Evolutionary conservation across 2,113 vertebrate genomes (phyloP), one percentile per base, ranked within the genome.

Genomic region (Coracopsis vasa): DNA sequence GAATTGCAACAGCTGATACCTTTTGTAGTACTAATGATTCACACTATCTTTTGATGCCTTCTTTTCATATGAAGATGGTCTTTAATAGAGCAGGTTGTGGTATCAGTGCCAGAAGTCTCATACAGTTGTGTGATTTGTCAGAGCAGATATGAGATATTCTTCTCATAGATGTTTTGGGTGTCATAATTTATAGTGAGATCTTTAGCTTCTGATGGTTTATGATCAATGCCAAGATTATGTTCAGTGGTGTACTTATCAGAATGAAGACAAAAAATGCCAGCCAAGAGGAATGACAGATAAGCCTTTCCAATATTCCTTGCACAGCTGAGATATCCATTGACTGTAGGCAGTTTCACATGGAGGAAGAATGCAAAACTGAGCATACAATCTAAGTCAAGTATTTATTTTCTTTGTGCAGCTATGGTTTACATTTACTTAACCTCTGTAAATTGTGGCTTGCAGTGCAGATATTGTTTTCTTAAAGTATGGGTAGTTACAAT

Each of bases 381-480:
- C 56, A 23, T 67, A 45, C 56, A 66, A 33, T 53, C 73, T 79
- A 75, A 80, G 44, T 87, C 64, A 65, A 86, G 92, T 95, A 91
- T 94, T 97, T 94, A 72, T 93, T 96, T 96, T 88, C 88, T 91
- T 96, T 83, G 69, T 91, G 73, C 90, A 94, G 65, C 53, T 72
- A 7, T 92, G 65, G 71, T 92, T 96, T 97, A 89, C 80, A 81
- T 96, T 95, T 94, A 87, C 83, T 94, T 94, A 94, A 92, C 94
- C 92, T 89, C 73, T 77, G 56, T 72, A 75, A 90, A 61, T 79
- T 89, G 91, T 62, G 77, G 54, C 78, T 95, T 86, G 86, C 74
- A 90, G 91, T 62, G 80, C 71, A 93, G 71, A 67, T 96, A 96
- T 83, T 96, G 94, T 96, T 95, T 92, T 97, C 96, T 91, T 81